Percentiles rank a stretch among this genome's conserved stretches.
These are phyloP conservation scores for Prolemur simus DNA, from an alignment of 2,113 vertebrate genomes.

Conservation along the genomic window DNA sequence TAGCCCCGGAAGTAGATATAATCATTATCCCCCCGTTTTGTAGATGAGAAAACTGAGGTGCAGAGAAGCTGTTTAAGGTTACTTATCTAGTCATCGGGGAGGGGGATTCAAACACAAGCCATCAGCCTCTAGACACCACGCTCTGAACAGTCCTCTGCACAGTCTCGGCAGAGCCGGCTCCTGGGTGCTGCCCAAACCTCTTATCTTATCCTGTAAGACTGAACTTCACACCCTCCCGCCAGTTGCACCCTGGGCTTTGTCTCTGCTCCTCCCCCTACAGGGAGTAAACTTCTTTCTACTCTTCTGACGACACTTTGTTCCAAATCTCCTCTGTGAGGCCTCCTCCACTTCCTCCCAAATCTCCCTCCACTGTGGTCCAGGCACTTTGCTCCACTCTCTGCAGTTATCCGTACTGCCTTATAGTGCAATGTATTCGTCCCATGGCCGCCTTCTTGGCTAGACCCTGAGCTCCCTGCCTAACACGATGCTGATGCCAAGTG, in stretches of 20 bases:
- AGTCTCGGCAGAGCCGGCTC: accelerated
- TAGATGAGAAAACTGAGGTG: neutral
- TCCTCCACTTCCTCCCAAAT: neutral
- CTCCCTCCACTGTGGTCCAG: neutral
- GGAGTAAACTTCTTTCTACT: neutral
- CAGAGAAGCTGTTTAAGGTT: neutral
- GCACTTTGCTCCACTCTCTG: neutral
- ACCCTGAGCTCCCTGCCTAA: neutral
- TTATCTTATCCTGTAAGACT: neutral
- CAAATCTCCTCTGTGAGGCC: neutral
- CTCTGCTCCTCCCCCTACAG: neutral
- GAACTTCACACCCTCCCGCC: neutral
- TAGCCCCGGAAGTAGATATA: neutral
- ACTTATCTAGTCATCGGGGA: neutral
- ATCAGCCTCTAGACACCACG: neutral
- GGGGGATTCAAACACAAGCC: neutral
- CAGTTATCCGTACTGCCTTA: neutral
- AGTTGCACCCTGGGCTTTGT: neutral
- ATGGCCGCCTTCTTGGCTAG: neutral
- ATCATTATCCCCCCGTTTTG: neutral
- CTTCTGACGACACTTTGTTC: neutral
- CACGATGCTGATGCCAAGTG: neutral
- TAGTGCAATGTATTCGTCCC: too few species aligned
- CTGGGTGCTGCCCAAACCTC: neutral
- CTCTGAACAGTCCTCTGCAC: neutral